Base-by-base conservation (phyloP, 1,140 invertebrate species). In the Diorhabda carinulata region DNA sequence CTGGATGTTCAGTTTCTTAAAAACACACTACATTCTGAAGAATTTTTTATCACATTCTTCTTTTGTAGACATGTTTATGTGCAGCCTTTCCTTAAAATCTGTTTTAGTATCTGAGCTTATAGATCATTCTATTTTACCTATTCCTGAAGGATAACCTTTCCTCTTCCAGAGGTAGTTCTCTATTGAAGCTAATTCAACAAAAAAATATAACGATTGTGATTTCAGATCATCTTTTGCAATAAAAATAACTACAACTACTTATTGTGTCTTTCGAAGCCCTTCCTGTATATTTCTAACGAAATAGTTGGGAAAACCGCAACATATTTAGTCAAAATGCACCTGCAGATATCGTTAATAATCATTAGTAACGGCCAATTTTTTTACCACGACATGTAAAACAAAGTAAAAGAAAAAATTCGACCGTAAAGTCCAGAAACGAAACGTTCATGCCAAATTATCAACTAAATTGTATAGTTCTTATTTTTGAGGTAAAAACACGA, bases 271-370 rank as follows among this genome's bases (percentile, higher is more conserved):
- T 57, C 0, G 57, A 25, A 25, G 25, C 25, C 25, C 25, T 25
- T 25, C 25, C 25, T 25, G 25, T 6, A 25, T 65, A 57, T 65
- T 65, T 65, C 64, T 65, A 65, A 57, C 56, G 57, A 62, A 65
- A 65, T 65, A 65, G 47, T 65, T 61, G 60, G 66, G 70, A 67
- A 71, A 71, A 72, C 71, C 71, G 64, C 71, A 72, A 72, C 60
- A 69, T 67, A 64, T 62, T 65, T 42, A 43, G 57, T 61, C 57
- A 41, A 61, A 59, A 58, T 65, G 62, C 70, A 72, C 71, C 71
- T 72, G 71, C 71, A 61, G 71, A 72, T 66, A 69, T 72, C 67
- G 71, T 72, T 72, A 69, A 67, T 66, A 69, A 70, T 69, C 45
- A 69, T 70, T 65, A 65, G 64, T 65, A 65, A 65, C 64, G 64